Evolutionary conservation across 2,888 invertebrate genomes (phyloP).

Genomic region (Sminthurides aquaticus): DNA sequence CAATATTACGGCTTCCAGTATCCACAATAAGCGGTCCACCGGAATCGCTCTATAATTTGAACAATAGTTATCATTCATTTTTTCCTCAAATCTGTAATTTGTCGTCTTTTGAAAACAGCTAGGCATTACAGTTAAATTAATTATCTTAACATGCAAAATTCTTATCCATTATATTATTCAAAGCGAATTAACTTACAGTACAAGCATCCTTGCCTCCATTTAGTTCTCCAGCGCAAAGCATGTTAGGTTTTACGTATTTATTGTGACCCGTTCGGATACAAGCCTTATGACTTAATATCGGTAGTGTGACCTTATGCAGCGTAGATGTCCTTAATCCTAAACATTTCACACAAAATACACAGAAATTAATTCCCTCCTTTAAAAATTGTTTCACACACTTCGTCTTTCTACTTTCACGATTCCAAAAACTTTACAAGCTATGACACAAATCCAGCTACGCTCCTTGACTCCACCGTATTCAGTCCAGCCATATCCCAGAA

Average conservation of each 20-base stretch:
- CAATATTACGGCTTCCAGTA: conserved; percentile 44
- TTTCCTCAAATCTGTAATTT: too few relatives aligned
- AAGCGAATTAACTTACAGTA: conserved; percentile 15
- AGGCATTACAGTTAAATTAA: too few relatives aligned
- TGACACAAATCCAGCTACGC: too few relatives aligned
- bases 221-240: conserved; percentile 20
- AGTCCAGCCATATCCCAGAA: too few relatives aligned
- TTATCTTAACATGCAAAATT: too few relatives aligned
- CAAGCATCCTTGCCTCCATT: conserved; percentile 21
- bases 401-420: too few relatives aligned
- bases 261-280: conserved; percentile 11
- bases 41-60: conserved; percentile 47
- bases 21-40: conserved; percentile 47
- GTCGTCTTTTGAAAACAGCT: too few relatives aligned
- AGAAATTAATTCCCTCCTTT: not conserved
- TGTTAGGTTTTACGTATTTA: conserved; percentile 12
- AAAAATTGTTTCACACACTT: too few relatives aligned
- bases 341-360: not conserved
- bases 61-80: not conserved
- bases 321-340: conserved; percentile 14
- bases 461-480: too few relatives aligned
- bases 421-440: too few relatives aligned
- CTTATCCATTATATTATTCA: not conserved
- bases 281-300: conserved; percentile 15
- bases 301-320: conserved; percentile 15